Conservation (phyloP, 2,888 invertebrate species). For the Gari tellinella region DNA sequence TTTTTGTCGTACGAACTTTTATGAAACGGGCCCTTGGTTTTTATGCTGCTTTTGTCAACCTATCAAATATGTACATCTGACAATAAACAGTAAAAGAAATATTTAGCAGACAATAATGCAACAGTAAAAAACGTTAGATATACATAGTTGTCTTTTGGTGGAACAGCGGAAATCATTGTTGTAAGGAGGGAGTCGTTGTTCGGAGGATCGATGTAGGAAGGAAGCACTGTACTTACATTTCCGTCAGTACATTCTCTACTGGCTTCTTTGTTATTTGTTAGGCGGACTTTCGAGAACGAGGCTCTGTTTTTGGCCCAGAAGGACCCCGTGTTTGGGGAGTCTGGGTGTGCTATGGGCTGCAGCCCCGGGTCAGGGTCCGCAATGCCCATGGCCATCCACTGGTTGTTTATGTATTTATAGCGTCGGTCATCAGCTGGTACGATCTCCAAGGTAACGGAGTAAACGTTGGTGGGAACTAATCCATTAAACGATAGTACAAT, state of each 20-base stretch:
- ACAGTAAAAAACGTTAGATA: too few species aligned
- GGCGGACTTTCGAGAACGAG: conserved; percentile 77
- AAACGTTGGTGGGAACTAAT: conserved; percentile 44
- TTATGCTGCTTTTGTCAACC: too few species aligned
- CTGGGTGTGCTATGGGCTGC: conserved; percentile 82
- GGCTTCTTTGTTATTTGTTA: conserved; percentile 83
- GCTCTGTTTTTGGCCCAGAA: conserved; percentile 82
- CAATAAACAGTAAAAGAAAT: too few species aligned
- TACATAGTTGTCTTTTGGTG: too few species aligned
- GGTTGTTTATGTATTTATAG: conserved; percentile 66
- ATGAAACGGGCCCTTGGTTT: too few species aligned
- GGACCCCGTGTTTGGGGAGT: conserved; percentile 83
- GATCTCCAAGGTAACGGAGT: conserved; percentile 60
- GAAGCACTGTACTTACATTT: conserved; percentile 75
- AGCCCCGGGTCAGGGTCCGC: conserved; percentile 51
- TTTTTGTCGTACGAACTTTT: too few species aligned
- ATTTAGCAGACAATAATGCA: too few species aligned
- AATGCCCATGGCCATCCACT: conserved; percentile 66
- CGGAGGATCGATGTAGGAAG: too few species aligned
- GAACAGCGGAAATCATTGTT: too few species aligned
- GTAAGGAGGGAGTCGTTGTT: too few species aligned
- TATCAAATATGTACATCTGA: too few species aligned
- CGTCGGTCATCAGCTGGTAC: conserved; percentile 63
- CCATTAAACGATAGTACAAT: conserved; percentile 58
- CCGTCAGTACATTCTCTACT: conserved; percentile 55